Base-by-base conservation (phyloP, 1,140 invertebrate genomes). In the Drosophila orosa region DNA sequence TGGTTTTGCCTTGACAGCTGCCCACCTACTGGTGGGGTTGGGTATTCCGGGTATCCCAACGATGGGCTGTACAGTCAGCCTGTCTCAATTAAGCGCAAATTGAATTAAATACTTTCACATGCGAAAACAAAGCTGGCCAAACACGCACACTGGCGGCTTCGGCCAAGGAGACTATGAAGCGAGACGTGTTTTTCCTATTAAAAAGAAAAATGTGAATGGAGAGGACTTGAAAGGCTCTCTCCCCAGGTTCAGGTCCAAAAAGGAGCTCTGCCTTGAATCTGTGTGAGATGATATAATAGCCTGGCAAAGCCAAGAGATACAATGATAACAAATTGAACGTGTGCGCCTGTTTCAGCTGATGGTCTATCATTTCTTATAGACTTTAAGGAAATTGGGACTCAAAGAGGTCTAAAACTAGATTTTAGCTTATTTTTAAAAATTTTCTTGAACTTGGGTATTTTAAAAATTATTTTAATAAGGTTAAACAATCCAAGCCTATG, bases 31-130 rank as follows among this genome's bases (percentile, higher is more conserved):
- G 48, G 47, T 12, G 37, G 54, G 56, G 56, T 15, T 44, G 47
- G 52, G 29, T 24, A 27, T 48, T 27, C 25, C 25, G 29, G 58
- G 52, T n/a, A 59, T 69, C 17, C 50, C 50, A 39, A 39, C 25
- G 33, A 19, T 60, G 60, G 58, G 40, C 65, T 27, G 42, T 65
- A 66, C 68, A 63, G 75, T 72, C 77, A 50, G 78, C 9, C 66
- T 80, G 61, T 81, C 74, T 77, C 74, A 81, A 80, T 80, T 67
- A 80, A 77, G 73, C 44, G 62, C 62, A 80, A 80, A 77, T 81
- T 73, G 79, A 76, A 81, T 81, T 80, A 80, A 81, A 81, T 72
- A 76, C 61, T 71, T 76, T 80, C 66, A 80, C 65, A 76, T 81
- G 61, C 61, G 76, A 77, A 78, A 72, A 78, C 76, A 78, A 78